Conservation (phyloP, 2,888 invertebrate genomes). For the Teleogryllus oceanicus region DNA sequence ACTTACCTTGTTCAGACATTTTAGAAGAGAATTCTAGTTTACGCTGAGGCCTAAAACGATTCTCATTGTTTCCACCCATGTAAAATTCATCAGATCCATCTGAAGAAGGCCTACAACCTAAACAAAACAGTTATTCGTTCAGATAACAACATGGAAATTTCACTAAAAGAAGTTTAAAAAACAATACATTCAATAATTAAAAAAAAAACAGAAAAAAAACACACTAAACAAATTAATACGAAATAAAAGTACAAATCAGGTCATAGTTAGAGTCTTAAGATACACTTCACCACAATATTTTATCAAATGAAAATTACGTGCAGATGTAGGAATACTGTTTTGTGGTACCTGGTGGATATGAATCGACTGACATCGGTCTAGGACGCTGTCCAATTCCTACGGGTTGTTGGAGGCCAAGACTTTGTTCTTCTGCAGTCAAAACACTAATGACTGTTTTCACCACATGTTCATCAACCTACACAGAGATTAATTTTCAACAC, state of each 20-base stretch:
- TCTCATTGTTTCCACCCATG: slow-evolving; percentile 23
- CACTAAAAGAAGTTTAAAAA: too few species aligned
- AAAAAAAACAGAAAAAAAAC: too few species aligned
- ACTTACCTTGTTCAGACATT: slow-evolving; percentile 25
- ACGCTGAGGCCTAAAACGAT: slow-evolving; percentile 24
- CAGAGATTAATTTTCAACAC: too few species aligned
- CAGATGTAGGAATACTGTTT: neutral
- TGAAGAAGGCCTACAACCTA: slow-evolving; percentile 38
- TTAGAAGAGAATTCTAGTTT: slow-evolving; percentile 28
- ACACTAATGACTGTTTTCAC: slow-evolving; percentile 63
- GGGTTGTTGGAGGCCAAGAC: slow-evolving; percentile 66
- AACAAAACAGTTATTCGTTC: neutral
- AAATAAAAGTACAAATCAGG: too few species aligned
- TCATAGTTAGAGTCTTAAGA: too few species aligned
- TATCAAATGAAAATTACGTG: too few species aligned
- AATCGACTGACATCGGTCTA: slow-evolving; percentile 61
- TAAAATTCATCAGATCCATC: slow-evolving; percentile 42
- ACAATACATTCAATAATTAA: too few species aligned
- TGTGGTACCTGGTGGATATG: slow-evolving; percentile 48
- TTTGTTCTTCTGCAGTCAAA: slow-evolving; percentile 67
- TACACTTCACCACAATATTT: too few species aligned
- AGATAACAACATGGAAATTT: neutral
- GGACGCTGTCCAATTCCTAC: slow-evolving; percentile 73
- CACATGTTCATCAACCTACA: slow-evolving; percentile 61
- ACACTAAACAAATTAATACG: too few species aligned